Base-by-base conservation (phyloP, 2,113 vertebrate species). In the Grus americana region DNA sequence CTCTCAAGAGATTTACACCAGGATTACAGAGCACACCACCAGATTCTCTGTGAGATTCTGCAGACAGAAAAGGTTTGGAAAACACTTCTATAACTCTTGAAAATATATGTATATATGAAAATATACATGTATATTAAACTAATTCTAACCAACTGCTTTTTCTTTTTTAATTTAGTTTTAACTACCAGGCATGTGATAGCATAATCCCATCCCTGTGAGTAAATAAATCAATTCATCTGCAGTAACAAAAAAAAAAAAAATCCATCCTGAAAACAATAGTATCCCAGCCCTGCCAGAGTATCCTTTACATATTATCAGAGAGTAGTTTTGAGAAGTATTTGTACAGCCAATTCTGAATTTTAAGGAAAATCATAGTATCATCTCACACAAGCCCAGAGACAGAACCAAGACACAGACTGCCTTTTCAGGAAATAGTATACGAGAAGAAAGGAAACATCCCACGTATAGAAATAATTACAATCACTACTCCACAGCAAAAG, bases 381-480 rank as follows among this genome's bases (percentile, higher is more conserved):
- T 1, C n/a, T 80, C 46, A 38, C 12, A 10, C 8, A 40, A 78
- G 47, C 54, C 22, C 12, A 50, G 1, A 6, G 36, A 61, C 42
- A 22, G 15, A 12, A 58, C 23, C 34, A 10, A 24, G 44, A 10
- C 2, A 11, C 5, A 38, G 36, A 16, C 9, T 14, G 50, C 24
- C 38, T 54, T 26, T 38, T n/a, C 5, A 47, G 58, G 22, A 71
- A 17, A 32, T 4, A 24, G 50, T 3, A 7, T 15, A 19, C 7
- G 26, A 24, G 40, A 70, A 38, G 34, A 47, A 42, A 92, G 40
- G 47, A 38, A 63, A 47, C 12, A 16, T 11, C 36, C 32, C 49
- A 16, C 2, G 0, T 16, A 36, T 1, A 36, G 3, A 21, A 57
- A 19, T 20, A 57, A 36, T 58, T 19, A 49, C 1, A 13, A 22